Conservation (phyloP, 2,113 vertebrate species). For the Thamnophis sirtalis region DNA sequence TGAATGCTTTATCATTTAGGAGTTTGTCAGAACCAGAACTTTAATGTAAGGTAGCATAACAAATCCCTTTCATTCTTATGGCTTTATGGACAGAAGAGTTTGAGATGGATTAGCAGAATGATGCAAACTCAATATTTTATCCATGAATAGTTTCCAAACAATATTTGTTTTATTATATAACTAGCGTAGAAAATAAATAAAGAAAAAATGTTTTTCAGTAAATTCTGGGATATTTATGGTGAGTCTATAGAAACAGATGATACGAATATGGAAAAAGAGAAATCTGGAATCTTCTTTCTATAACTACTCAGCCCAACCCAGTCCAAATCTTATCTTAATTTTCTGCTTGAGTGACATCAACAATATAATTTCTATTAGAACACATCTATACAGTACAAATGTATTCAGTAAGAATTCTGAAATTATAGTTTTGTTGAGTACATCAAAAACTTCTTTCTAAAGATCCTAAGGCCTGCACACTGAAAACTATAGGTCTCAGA, state of each 20-base stretch:
- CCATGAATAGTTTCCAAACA: neutral
- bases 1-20: neutral
- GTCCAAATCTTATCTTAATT: neutral
- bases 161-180: neutral
- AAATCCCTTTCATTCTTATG: neutral
- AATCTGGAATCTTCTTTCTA: neutral
- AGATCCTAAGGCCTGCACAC: neutral
- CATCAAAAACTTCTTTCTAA: neutral
- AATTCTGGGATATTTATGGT: neutral
- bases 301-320: neutral
- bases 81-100: neutral
- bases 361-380: neutral
- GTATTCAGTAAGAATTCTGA: neutral
- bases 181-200: neutral
- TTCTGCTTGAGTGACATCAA: neutral
- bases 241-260: neutral
- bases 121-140: neutral
- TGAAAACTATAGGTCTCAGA: neutral
- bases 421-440: neutral
- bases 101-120: neutral
- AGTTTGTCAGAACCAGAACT: neutral
- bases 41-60: neutral
- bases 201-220: neutral
- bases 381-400: neutral
- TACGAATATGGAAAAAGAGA: neutral